Evolutionary conservation across 1,140 invertebrate species (phyloP).

Genomic region (Drosophila quadrilineata): DNA sequence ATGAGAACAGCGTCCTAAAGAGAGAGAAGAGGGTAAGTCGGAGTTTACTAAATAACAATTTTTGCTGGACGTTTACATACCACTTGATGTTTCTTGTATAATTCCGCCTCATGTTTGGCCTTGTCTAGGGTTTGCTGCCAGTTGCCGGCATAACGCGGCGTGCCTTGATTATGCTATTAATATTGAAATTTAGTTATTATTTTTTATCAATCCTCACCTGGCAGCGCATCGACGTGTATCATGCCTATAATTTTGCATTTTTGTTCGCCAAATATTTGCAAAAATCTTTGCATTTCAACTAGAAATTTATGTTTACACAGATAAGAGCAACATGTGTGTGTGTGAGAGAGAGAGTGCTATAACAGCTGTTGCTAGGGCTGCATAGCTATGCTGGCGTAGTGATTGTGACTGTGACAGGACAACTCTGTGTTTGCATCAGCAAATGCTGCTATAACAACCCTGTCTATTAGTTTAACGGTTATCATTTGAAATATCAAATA

Average conservation of each 20-base stretch:
- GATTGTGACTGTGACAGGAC: not conserved
- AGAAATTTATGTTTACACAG: not conserved
- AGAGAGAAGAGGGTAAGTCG: not conserved
- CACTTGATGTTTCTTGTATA: constrained; percentile 58
- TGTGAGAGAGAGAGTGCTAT: not conserved
- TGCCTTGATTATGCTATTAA: constrained; percentile 44
- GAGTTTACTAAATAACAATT: not conserved
- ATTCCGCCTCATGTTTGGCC: constrained; percentile 51
- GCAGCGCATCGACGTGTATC: constrained; percentile 88
- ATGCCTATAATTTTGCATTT: constrained; percentile 87
- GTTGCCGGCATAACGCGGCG: constrained; percentile 64
- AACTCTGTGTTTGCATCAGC: too few species aligned
- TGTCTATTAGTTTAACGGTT: too few species aligned
- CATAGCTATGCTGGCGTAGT: not conserved
- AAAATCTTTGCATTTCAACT: constrained; percentile 77
- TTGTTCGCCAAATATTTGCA: constrained; percentile 74
- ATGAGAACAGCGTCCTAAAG: constrained; percentile 88
- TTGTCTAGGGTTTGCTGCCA: constrained; percentile 67
- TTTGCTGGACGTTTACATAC: constrained; percentile 7
- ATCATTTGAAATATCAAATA: too few species aligned
- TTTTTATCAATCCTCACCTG: too few species aligned
- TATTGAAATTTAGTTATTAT: not conserved
- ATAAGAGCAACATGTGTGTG: constrained; percentile 16
- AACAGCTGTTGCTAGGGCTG: not conserved
- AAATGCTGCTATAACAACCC: too few species aligned